A percentile compares a stretch with the other conserved stretches of the same genome.
Evolutionary conservation across 2,797 vertebrate species (phyloP).

Genomic region (Intellagama lesueurii): DNA sequence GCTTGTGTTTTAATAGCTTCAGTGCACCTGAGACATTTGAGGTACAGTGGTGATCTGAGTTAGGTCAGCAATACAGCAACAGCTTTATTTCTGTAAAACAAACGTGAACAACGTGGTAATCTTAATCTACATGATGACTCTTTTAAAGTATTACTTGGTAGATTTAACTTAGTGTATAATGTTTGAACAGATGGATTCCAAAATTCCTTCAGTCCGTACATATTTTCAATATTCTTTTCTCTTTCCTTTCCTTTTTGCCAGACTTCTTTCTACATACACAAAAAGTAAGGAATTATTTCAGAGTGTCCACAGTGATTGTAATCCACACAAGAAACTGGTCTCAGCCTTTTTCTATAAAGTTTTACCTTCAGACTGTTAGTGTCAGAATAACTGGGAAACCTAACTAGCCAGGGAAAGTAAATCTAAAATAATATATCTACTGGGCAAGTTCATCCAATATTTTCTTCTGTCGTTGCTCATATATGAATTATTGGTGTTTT

Average conservation of each 20-base stretch:
- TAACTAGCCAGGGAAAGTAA: slow-evolving; percentile 45
- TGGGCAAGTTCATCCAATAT: slow-evolving; percentile 1
- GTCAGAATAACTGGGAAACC: slow-evolving; percentile 47
- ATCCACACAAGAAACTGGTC: background rate
- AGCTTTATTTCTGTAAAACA: background rate
- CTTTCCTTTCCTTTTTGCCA: background rate
- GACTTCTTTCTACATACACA: slow-evolving; percentile 45
- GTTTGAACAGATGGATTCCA: slow-evolving; percentile 21
- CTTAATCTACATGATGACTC: slow-evolving; percentile 7
- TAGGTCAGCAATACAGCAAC: background rate
- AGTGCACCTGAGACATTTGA: background rate
- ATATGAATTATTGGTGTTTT: slow-evolving; percentile 63
- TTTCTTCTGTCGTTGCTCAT: slow-evolving; percentile 67
- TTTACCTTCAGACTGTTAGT: slow-evolving; percentile 53
- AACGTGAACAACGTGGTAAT: slow-evolving; percentile 8
- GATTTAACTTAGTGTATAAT: slow-evolving; percentile 26
- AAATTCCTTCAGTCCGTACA: slow-evolving; percentile 22
- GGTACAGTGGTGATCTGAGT: background rate
- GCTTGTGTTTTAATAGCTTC: background rate
- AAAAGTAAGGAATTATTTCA: slow-evolving; percentile 48
- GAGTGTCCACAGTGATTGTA: background rate
- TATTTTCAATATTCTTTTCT: slow-evolving; percentile 12
- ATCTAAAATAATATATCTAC: slow-evolving; percentile 29
- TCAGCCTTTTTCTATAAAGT: slow-evolving; percentile 19
- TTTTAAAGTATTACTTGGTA: slow-evolving; percentile 7